Percentiles rank a stretch among this genome's conserved stretches.
phyloP scores from a whole-genome alignment of 2,888 invertebrate species.

The Lamellibrachia columna region DNA sequence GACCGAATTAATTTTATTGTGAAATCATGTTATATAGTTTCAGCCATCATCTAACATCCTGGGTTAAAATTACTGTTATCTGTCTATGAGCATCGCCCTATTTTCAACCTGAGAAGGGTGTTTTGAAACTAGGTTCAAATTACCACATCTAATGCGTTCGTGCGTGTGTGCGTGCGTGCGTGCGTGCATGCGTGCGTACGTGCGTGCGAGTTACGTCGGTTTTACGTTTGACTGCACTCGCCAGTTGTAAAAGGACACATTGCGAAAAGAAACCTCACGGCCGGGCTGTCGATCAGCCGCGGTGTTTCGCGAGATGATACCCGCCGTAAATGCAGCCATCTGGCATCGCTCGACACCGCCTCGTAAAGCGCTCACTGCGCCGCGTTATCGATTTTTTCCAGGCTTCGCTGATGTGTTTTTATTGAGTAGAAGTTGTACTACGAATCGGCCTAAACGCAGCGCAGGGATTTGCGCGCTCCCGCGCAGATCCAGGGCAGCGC shows the following conservation, averaged over 20 bases:
- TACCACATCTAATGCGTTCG: neutral
- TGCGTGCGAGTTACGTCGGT: neutral
- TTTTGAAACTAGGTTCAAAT: neutral
- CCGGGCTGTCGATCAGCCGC: neutral
- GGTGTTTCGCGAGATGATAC: neutral
- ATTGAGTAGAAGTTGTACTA: constrained; percentile 10
- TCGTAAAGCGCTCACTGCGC: neutral
- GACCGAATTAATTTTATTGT: no score
- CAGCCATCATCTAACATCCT: no score
- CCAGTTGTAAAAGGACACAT: neutral
- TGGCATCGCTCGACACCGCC: neutral
- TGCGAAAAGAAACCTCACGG: neutral
- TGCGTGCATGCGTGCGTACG: neutral
- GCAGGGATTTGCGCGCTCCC: neutral
- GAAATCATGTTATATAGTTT: no score
- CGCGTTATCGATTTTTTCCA: neutral
- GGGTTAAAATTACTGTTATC: no score
- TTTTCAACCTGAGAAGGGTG: no score
- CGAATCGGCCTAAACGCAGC: constrained; percentile 5
- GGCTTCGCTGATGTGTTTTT: constrained; percentile 16
- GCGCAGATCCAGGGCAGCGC: neutral
- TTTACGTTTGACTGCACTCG: neutral
- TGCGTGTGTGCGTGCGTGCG: neutral
- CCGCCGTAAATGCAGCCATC: constrained; percentile 12
- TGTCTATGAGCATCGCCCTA: no score